Conservation (phyloP, 1,140 invertebrate genomes). For the Diuraphis noxia region DNA sequence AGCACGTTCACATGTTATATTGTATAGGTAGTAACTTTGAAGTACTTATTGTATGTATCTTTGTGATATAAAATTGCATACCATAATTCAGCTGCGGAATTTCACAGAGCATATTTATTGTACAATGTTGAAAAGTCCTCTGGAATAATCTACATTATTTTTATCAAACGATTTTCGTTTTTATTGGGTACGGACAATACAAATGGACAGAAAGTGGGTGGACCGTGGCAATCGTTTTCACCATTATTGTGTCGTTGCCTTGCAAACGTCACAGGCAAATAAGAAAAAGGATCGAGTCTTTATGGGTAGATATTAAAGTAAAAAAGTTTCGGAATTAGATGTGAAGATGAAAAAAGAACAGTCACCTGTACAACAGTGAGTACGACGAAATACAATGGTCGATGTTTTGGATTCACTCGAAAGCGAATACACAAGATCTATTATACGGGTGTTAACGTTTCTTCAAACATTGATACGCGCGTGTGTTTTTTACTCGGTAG, state of each 20-base stretch:
- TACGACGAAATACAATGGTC: not conserved
- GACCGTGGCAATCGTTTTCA: not conserved
- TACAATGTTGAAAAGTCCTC: not conserved
- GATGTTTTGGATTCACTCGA: not conserved
- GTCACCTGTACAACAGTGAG: not conserved
- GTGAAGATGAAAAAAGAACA: not conserved
- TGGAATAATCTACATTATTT: conserved; percentile 8
- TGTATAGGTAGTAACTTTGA: not conserved
- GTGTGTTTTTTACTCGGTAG: not conserved
- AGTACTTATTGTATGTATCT: not conserved
- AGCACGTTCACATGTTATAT: not conserved
- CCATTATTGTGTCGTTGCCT: conserved; percentile 1
- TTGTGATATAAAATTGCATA: conserved; percentile 10
- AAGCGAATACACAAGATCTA: not conserved
- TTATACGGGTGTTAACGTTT: not conserved
- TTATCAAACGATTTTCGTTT: not conserved
- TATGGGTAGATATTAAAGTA: not conserved
- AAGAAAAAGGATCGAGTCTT: not conserved
- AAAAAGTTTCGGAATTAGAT: not conserved
- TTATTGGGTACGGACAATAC: not conserved
- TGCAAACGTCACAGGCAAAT: not conserved
- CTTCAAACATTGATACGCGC: not conserved
- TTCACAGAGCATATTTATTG: not conserved
- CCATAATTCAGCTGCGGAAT: not conserved
- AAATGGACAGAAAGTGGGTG: not conserved